Evolutionary conservation across 1,140 invertebrate genomes (phyloP), one percentile per base, ranked within the genome.

Genomic region (Phymastichus coffea): DNA sequence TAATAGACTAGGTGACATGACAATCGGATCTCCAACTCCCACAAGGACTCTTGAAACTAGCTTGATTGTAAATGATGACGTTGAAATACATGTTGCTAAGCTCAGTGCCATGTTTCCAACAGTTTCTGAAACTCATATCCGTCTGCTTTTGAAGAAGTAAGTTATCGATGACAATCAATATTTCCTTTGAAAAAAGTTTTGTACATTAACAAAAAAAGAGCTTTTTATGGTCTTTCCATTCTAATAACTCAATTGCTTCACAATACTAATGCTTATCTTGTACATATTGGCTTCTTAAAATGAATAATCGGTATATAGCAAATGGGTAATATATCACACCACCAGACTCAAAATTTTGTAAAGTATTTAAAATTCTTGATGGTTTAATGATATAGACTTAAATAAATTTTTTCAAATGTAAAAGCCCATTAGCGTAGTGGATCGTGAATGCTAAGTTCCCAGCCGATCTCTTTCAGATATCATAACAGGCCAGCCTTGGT

Each of bases 401-500:
- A n/a, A n/a, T n/a, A n/a, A n/a, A n/a, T n/a, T n/a, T n/a, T n/a
- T n/a, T n/a, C n/a, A n/a, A n/a, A n/a, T n/a, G n/a, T n/a, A n/a
- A n/a, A n/a, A n/a, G n/a, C n/a, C n/a, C n/a, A n/a, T n/a, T n/a
- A n/a, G n/a, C n/a, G n/a, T n/a, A n/a, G n/a, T n/a, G n/a, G n/a
- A n/a, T n/a, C n/a, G n/a, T n/a, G n/a, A 68, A 67, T 66, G 67
- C 65, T 76, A 79, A 80, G 74, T 68, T 72, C 57, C 63, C 52
- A 79, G 76, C 73, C 61, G 62, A 77, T 77, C 57, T 77, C 69
- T 78, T 78, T 53, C 72, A 93, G 91, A 82, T 93, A 93, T 80
- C 92, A 95, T 80, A 93, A 94, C 78, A 86, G 93, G 61, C 92
- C 94, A 81, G 92, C 93, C 62, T 88, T 95, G 66, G 93, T 95